phyloP scores from a whole-genome alignment of 2,888 invertebrate species.

The Belgica antarctica region DNA sequence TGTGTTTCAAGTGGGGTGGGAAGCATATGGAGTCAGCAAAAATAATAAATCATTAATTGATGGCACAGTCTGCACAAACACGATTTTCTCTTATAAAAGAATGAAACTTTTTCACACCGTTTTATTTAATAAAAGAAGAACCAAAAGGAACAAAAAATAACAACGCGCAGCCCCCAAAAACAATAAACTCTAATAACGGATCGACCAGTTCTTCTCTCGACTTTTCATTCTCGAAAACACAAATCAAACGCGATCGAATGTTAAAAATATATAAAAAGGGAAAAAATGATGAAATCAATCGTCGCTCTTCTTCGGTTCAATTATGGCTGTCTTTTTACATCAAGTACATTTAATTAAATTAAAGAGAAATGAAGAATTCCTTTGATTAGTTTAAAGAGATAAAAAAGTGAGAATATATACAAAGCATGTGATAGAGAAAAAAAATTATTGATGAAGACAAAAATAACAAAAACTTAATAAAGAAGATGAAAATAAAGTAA shows the following conservation, averaged over 20 bases:
- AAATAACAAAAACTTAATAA: conserved; percentile 1
- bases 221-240: conserved; percentile 9
- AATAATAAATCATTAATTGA: conserved; percentile 35
- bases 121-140: background rate
- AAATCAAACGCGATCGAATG: background rate
- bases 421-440: conserved; percentile 44
- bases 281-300: conserved; percentile 4
- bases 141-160: background rate
- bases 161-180: conserved; percentile 20
- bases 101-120: conserved; percentile 15
- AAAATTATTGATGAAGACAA: conserved; percentile 37
- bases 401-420: conserved; percentile 40
- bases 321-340: conserved; percentile 35
- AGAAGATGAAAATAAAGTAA: conserved; percentile 5
- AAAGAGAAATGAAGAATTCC: conserved; percentile 20
- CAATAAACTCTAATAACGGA: conserved; percentile 6
- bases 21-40: conserved; percentile 24
- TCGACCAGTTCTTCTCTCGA: conserved; percentile 34
- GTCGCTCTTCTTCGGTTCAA: conserved; percentile 31
- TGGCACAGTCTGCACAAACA: conserved; percentile 30
- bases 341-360: conserved; percentile 28
- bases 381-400: conserved; percentile 26
- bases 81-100: conserved; percentile 22
- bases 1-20: background rate
- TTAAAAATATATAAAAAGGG: background rate